Percentiles rank a stretch among this genome's conserved stretches.
These are phyloP conservation scores for Platichthys flesus DNA, from an alignment of 2,113 vertebrate genomes.

Conservation along the genomic window DNA sequence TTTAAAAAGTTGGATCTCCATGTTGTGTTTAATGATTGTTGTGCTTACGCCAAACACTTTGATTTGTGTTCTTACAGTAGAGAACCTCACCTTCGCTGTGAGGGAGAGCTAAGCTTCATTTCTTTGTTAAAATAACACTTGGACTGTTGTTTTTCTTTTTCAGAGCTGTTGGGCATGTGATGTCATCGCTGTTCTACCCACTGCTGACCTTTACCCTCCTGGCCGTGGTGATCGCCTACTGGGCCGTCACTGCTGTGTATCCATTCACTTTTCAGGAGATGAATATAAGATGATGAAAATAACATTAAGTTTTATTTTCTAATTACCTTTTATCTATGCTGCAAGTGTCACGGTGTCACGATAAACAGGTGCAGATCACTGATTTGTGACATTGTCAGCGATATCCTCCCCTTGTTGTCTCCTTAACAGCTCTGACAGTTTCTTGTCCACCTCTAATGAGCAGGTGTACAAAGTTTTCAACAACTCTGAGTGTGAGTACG, in stretches of 20 bases:
- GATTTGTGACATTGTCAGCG: neutral
- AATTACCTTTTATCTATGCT: neutral
- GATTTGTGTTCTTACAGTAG: no score
- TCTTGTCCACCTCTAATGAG: slow-evolving; percentile 93
- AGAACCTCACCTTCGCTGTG: no score
- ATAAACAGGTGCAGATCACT: neutral
- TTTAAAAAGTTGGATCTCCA: neutral
- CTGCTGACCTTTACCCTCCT: slow-evolving; percentile 91
- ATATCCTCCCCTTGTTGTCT: neutral
- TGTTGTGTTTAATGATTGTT: no score
- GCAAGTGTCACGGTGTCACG: neutral
- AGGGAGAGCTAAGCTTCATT: neutral
- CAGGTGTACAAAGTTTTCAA: slow-evolving; percentile 92
- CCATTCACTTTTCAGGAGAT: slow-evolving; percentile 64
- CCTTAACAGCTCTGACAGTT: slow-evolving; percentile 84
- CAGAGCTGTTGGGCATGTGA: slow-evolving; percentile 92
- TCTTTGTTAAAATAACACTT: neutral
- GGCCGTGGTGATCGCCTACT: slow-evolving; percentile 92
- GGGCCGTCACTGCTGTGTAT: slow-evolving; percentile 97
- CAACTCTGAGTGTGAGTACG: slow-evolving; percentile 71
- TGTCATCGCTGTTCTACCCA: slow-evolving; percentile 91
- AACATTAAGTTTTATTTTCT: no score
- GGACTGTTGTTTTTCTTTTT: neutral
- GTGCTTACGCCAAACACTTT: no score
- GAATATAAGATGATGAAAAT: neutral